Base-by-base conservation (phyloP, 2,888 invertebrate genomes). In the Tachina lurida region DNA sequence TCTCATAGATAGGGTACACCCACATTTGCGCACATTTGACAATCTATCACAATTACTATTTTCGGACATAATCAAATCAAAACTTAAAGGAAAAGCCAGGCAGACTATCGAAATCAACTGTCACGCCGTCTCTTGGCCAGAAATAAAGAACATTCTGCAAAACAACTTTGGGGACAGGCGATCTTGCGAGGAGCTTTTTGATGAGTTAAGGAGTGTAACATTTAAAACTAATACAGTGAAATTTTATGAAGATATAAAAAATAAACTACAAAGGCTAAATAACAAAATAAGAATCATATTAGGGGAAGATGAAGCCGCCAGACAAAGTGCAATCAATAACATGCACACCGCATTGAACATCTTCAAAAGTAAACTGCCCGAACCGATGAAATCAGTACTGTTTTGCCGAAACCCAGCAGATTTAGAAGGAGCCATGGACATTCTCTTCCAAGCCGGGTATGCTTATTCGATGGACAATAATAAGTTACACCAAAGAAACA, bases 31-130 rank as follows among this genome's bases (percentile, higher is more conserved):
- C 9, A 60, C 58, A 1, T 60, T n/a, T 39, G 31, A 60, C 39
- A n/a, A 60, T 15, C n/a, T n/a, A 39, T 60, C 58, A 39, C 58
- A 60, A 39, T 15, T 39, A 60, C 22, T 60, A 15, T 60, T 60
- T 39, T 60, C 58, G 58, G 58, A 39, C 58, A 9, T 60, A n/a
- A 60, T 60, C 39, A 60, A 39, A n/a, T 39, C n/a, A 7, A 56
- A 56, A 8, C 9, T 56, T 3, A 56, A 56, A 56, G 41, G 41
- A 17, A 41, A 41, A 62, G 62, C 63, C 12, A 63, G 63, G 19
- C 63, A 63, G 12, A 43, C 63, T 19, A 63, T 63, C 15, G 63
- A 63, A 43, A 63, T 63, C 3, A 63, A 43, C 15, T 63, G 63
- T 19, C 63, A 43, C 22, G 56, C 22, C 9, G 22, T 19, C 12